Evolutionary conservation across 2,888 invertebrate genomes (phyloP), one percentile per base, ranked within the genome.

Genomic region (Drosophila borborema): DNA sequence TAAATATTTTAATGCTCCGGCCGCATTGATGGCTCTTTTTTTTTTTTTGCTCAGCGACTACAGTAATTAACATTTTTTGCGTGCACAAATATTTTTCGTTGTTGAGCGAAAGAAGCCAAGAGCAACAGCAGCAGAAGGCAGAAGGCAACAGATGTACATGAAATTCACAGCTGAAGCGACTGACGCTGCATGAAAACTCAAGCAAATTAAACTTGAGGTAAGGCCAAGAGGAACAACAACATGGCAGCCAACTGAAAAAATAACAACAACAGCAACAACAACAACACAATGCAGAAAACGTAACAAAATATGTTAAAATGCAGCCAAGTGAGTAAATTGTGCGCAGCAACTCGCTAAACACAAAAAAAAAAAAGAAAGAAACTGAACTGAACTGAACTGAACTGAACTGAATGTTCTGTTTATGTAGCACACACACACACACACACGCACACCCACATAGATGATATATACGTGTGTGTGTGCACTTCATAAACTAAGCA

Each of bases 51-150:
- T 54, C 81, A 70, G 54, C 80, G 72, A 73, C 80, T 87, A 55
- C 56, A 86, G 90, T 87, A 87, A 87, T 87, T 87, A 87, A 90
- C 86, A 87, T 87, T 87, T 87, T 87, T 87, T 87, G 86, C 86
- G 86, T 87, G 86, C 90, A 87, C 90, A 87, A 90, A 86, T 86
- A 86, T 86, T 86, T 86, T 86, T 86, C 88, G 90, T 85, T 85
- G 80, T 84, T 69, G 82, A 62, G 70, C 80, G 74, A 72, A 74
- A 81, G 67, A 80, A 72, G 74, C 66, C 45, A 80, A 64, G 54
- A 72, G 62, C 67, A 53, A 45, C 75, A 67, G 70, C 80, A 82
- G 84, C 28, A 45, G 20, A 20, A 20, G 18, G 51, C 56, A 31
- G 31, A 18, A 20, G 55, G 67, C 77, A 70, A 72, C 83, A 86